These are phyloP conservation scores for Ctenomys sociabilis DNA, from an alignment of 2,113 vertebrate species.

Conservation along the genomic window DNA sequence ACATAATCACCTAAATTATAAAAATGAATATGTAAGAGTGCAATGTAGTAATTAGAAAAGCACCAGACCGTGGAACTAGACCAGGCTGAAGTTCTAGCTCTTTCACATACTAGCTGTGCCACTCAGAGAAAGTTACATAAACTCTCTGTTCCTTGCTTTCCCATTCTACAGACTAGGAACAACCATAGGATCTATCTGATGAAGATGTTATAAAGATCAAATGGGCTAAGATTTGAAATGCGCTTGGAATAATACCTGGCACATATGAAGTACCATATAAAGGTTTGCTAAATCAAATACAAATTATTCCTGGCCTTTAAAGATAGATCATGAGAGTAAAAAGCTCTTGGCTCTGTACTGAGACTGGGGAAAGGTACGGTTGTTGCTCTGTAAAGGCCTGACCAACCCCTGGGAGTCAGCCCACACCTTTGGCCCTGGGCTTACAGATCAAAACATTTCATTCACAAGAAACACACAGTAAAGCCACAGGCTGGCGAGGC, in stretches of 20 bases:
- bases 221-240: constrained; percentile 46
- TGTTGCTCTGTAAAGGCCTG: constrained; percentile 18
- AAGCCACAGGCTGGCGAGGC: neutral
- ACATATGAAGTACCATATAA: neutral
- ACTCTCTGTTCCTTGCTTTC: neutral
- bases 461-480: neutral
- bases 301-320: constrained; percentile 65
- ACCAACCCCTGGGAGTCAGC: neutral
- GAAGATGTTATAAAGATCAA: constrained; percentile 24
- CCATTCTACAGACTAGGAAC: neutral
- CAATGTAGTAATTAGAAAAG: neutral
- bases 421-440: constrained; percentile 6
- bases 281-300: constrained; percentile 50
- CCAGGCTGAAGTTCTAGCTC: neutral
- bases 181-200: neutral
- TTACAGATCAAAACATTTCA: constrained; percentile 36
- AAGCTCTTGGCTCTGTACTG: constrained; percentile 13
- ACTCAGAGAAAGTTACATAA: constrained; percentile 2
- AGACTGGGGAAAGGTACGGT: neutral
- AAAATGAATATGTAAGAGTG: neutral
- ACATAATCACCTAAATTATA: neutral
- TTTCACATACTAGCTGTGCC: neutral
- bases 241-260: constrained; percentile 6
- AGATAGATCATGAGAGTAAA: constrained; percentile 48
- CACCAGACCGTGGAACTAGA: neutral